These are phyloP conservation scores for Trematomus loennbergii DNA, from an alignment of 2,113 vertebrate species.

Conservation along the genomic window DNA sequence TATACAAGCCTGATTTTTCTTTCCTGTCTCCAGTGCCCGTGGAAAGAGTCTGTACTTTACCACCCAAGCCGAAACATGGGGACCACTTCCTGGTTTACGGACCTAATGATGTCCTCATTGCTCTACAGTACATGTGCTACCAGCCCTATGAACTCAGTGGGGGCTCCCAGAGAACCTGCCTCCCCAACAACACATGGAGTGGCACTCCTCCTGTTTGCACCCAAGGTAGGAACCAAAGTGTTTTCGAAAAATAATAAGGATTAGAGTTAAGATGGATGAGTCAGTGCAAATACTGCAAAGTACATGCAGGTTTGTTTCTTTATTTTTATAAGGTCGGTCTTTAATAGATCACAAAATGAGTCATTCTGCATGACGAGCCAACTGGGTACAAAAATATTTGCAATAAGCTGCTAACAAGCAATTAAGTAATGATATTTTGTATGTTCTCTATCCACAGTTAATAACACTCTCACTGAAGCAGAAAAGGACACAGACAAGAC, in stretches of 20 bases:
- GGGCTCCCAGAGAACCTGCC: conserved; percentile 89
- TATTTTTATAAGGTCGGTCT: not conserved
- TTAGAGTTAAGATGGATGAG: not conserved
- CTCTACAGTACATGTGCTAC: conserved; percentile 93
- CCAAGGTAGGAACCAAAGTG: conserved; percentile 85
- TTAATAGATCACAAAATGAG: conserved; percentile 24
- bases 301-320: not conserved
- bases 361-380: not conserved
- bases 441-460: conserved; percentile 69
- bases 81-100: conserved; percentile 92
- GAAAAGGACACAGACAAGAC: conserved; percentile 68
- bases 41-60: conserved; percentile 89
- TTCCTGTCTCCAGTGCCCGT: conserved; percentile 83
- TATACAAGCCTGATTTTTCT: conserved; percentile 9
- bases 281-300: not conserved
- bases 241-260: not conserved
- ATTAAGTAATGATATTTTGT: conserved; percentile 13
- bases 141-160: conserved; percentile 91
- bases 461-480: conserved; percentile 72
- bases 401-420: not conserved
- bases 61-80: conserved; percentile 89
- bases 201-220: conserved; percentile 91
- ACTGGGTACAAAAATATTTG: conserved; percentile 14
- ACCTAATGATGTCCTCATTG: conserved; percentile 88
- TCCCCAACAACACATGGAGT: conserved; percentile 91